phyloP scores from a whole-genome alignment of 1,140 invertebrate species.

The Maconellicoccus hirsutus region DNA sequence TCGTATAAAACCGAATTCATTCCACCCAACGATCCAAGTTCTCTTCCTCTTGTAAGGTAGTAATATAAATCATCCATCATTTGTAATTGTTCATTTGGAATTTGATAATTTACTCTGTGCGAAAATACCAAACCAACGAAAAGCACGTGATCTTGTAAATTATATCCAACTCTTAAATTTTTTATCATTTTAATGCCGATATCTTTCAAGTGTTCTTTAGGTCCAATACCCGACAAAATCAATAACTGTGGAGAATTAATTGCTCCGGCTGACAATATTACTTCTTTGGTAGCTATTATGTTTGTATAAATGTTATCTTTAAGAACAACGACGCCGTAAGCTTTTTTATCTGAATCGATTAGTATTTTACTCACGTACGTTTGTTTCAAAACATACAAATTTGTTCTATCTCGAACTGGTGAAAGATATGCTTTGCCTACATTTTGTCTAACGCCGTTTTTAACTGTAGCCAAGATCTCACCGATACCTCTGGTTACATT shows the following conservation, averaged over 20 bases:
- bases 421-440: constrained; percentile 67
- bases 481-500: constrained; percentile 51
- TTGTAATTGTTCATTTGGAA: background rate
- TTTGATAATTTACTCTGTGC: constrained; percentile 28
- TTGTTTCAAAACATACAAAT: constrained; percentile 50
- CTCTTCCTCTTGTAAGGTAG: background rate
- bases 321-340: constrained; percentile 58
- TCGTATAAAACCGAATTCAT: background rate
- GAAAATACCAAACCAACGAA: constrained; percentile 36
- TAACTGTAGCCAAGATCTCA: constrained; percentile 36
- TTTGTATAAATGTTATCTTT: constrained; percentile 44
- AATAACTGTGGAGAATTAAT: constrained; percentile 83
- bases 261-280: constrained; percentile 58
- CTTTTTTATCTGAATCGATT: constrained; percentile 54
- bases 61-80: background rate
- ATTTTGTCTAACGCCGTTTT: constrained; percentile 49
- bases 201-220: constrained; percentile 29
- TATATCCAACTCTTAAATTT: constrained; percentile 55
- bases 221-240: constrained; percentile 63
- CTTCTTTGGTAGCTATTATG: constrained; percentile 62
- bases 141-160: constrained; percentile 64
- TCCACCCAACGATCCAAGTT: background rate
- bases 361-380: constrained; percentile 52
- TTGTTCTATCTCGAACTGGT: constrained; percentile 45
- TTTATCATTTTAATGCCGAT: constrained; percentile 53